Base-by-base conservation (phyloP, 2,888 invertebrate genomes). In the Brachylomia viminalis region DNA sequence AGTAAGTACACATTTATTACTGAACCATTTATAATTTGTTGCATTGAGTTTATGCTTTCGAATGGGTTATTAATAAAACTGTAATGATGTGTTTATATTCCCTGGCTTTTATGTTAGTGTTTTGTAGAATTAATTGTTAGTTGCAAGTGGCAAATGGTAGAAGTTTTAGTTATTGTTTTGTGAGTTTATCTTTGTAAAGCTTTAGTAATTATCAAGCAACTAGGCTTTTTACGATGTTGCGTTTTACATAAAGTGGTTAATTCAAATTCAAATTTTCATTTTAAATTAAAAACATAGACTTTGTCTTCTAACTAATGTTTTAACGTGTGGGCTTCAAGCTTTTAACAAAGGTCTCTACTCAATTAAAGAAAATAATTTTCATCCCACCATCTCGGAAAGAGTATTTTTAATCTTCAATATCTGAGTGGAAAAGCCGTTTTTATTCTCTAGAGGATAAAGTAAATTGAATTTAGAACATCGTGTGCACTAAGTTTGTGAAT, bases 61-160 rank as follows among this genome's bases (percentile, higher is more conserved):
- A 75, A 87, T 73, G 76, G 75, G 80, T 80, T 84, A 86, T 86
- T 85, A 84, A 84, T 86, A 84, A 85, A 80, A 83, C 72, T 49
- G 80, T 79, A 80, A 84, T 82, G 79, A 81, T 73, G 85, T 86
- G 84, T 90, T 87, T 88, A 88, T 90, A 87, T 82, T 80, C 87
- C 87, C 88, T 88, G 86, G 71, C 78, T 52, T 66, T 83, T 75
- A 77, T 73, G 70, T 73, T 47, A 56, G 45, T 73, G 42, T 58
- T 61, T 67, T 65, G 73, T 72, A 47, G 30, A 58, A 79, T 84
- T 80, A 79, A 86, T 84, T 86, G 77, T 77, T 79, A 72, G 62
- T 76, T 79, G 47, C 54, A 59, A 59, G 54, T 69, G 52, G 52
- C 58, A 70, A 75, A 42, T 66, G 56, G 52, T 17, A 23, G 49